Base-by-base conservation (phyloP, 2,888 invertebrate species). In the Aproaerema taeniolella region DNA sequence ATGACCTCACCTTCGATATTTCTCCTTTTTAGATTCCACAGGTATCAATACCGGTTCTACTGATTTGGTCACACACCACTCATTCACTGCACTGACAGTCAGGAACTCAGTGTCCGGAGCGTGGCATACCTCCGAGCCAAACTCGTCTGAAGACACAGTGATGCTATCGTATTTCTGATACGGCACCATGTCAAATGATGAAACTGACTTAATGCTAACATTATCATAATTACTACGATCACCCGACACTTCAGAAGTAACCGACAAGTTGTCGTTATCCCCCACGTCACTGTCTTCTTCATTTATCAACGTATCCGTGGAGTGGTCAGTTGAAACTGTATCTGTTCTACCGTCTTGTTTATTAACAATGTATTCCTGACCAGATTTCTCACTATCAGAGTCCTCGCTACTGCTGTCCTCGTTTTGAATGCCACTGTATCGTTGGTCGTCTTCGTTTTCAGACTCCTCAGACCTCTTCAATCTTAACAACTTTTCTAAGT, bases 21-120 rank as follows among this genome's bases (percentile, higher is more conserved):
- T 87, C 61, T 86, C 86, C 69, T 82, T 83, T 74, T 87, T 86
- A 20, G 80, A 71, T 75, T 85, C 81, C 53, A 78, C 73, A 43
- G 77, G 81, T 55, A 83, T 58, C 55, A 79, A 67, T 61, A 76
- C 70, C 60, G 82, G 77, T 65, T 78, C 76, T 47, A 61, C 56
- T 40, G 81, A 75, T 64, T 80, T 78, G 52, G 81, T 70, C 52
- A 85, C 71, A 67, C 85, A 85, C 82, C 85, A 87, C 61, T 85
- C 85, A 64, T 86, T 86, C 65, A 86, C 83, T 65, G 86, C 83
- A 80, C 85, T 83, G 61, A 86, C 82, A 52, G 83, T 83, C 43
- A 83, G 70, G 55, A 81, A 81, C 59, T 86, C 85, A 24, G 76
- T 73, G 55, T 83, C 77, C 34, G 83, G 83, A 26, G 79, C 83